Evolutionary conservation across 2,113 vertebrate species (phyloP).

Genomic region (Protomyctophum bolini): DNA sequence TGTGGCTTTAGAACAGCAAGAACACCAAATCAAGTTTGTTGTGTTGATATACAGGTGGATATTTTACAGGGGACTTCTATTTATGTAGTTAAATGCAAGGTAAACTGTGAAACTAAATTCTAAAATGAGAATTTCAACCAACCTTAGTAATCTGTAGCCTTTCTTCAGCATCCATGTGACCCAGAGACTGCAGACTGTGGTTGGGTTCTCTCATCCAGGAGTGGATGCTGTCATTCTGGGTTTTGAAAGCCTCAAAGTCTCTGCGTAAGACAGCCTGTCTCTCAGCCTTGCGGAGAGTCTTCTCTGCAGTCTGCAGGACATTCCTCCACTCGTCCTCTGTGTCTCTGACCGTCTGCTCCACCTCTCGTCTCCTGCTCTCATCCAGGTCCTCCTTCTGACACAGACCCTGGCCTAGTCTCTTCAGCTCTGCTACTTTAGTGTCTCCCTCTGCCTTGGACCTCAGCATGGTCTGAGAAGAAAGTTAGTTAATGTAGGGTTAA

Average conservation of each 20-base stretch:
- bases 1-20: no score
- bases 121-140: background rate
- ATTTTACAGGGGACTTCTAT: no score
- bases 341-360: conserved; percentile 37
- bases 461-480: conserved; percentile 17
- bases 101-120: no score
- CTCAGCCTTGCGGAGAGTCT: conserved; percentile 43
- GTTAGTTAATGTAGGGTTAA: background rate
- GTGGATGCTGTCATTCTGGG: conserved; percentile 43
- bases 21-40: no score
- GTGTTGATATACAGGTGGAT: no score
- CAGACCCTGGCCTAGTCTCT: conserved; percentile 43
- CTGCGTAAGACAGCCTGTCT: conserved; percentile 32
- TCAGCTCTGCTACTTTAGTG: conserved; percentile 57
- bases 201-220: conserved; percentile 67
- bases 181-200: conserved; percentile 38
- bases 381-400: conserved; percentile 57
- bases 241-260: conserved; percentile 47
- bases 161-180: conserved; percentile 21
- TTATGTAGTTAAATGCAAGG: no score
- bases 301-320: conserved; percentile 55
- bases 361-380: conserved; percentile 41
- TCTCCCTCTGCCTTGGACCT: conserved; percentile 55
- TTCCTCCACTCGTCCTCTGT: conserved; percentile 69
- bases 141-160: conserved; percentile 60